Conservation (phyloP, 2,888 invertebrate genomes). For the Campaea margaritaria region DNA sequence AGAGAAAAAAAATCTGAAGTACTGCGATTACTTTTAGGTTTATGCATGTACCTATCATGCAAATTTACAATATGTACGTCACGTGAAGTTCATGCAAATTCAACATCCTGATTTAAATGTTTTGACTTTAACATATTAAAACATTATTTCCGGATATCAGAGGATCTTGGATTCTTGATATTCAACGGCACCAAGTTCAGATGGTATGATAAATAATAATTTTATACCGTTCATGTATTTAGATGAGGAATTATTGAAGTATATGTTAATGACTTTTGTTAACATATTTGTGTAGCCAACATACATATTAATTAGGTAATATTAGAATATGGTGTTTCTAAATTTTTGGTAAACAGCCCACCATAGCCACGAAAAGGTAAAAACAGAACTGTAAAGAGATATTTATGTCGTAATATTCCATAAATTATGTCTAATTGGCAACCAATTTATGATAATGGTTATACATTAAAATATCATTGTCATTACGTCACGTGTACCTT, state of each 20-base stretch:
- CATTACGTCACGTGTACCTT: constrained; percentile 58
- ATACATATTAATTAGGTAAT: constrained; percentile 39
- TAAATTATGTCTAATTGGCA: constrained; percentile 72
- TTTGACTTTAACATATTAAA: constrained; percentile 14
- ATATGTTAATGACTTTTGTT: constrained; percentile 22
- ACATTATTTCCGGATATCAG: constrained; percentile 23
- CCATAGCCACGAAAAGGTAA: constrained; percentile 39
- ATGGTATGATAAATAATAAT: constrained; percentile 19
- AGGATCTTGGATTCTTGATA: constrained; percentile 11
- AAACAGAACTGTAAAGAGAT: constrained; percentile 49
- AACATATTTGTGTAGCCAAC: constrained; percentile 28
- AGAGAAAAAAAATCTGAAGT: not conserved
- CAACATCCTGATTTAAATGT: constrained; percentile 26
- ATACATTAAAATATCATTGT: constrained; percentile 71
- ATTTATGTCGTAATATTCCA: constrained; percentile 64
- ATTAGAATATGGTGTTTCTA: constrained; percentile 34
- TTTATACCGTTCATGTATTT: constrained; percentile 16
- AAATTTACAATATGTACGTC: not conserved
- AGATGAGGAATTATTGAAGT: constrained; percentile 22
- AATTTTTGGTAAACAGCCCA: constrained; percentile 39
- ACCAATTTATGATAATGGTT: constrained; percentile 76
- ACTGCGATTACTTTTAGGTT: not conserved
- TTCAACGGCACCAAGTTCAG: constrained; percentile 29
- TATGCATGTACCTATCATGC: not conserved
- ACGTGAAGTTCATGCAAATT: constrained; percentile 19